Conservation (phyloP, 2,888 invertebrate genomes). For the Thumatha senex region DNA sequence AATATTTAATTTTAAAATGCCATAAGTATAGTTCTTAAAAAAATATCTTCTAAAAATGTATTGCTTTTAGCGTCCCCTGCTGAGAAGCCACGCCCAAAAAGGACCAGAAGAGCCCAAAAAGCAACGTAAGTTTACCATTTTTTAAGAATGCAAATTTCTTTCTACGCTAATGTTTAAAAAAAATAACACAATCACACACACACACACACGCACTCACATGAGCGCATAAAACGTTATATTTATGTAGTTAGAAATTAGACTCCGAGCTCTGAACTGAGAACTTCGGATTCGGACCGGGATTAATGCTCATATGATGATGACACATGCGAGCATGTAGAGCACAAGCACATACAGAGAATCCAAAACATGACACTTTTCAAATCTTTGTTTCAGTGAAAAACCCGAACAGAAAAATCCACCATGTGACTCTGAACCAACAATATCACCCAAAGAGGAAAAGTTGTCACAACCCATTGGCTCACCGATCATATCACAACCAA, state of each 20-base stretch:
- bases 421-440: conserved; percentile 16
- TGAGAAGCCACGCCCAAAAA: conserved; percentile 67
- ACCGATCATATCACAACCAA: conserved; percentile 36
- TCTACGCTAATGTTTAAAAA: background rate
- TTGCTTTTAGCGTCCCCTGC: conserved; percentile 55
- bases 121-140: conserved; percentile 64
- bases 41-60: too few species aligned
- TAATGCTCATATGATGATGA: too few species aligned
- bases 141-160: too few species aligned
- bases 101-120: conserved; percentile 64
- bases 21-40: too few species aligned
- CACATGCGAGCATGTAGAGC: background rate
- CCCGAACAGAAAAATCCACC: conserved; percentile 30
- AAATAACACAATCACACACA: background rate
- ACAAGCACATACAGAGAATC: background rate
- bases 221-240: too few species aligned
- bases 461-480: conserved; percentile 43
- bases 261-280: too few species aligned
- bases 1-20: too few species aligned
- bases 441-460: conserved; percentile 51
- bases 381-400: conserved; percentile 46
- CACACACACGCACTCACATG: too few species aligned
- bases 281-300: too few species aligned
- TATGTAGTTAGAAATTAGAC: too few species aligned
- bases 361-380: background rate